Base-by-base conservation (phyloP, 2,797 vertebrate species). In the Pseudochaenichthys georgianus region DNA sequence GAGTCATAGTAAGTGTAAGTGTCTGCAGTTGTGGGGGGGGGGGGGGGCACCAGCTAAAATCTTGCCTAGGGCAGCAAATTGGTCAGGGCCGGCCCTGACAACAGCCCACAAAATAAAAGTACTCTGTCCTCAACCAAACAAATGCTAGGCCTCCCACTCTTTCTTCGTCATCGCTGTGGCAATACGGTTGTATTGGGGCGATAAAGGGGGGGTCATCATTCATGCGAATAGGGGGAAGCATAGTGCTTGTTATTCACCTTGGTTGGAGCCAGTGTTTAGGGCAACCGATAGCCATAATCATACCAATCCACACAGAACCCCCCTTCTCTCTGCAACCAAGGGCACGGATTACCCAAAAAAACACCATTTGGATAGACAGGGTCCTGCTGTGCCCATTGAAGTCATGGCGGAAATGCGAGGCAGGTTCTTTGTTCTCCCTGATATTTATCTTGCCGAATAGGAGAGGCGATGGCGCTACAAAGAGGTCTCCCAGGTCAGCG, bases 241-340 rank as follows among this genome's bases (percentile, higher is more conserved):
- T 63, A 69, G 73, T 54, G 64, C 71, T 80, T 78, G 71, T 77
- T 78, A 66, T 82, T 83, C 85, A 90, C 86, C 87, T 88, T 87
- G 87, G 76, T 78, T 75, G 50, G 67, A 89, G 82, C 58, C 70
- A 12, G 83, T 82, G 84, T 82, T 90, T 86, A 83, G 45, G 79
- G 74, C 72, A 63, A 85, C 46, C 60, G 4, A 87, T 75, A 74
- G 78, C 81, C 79, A 83, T 91, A 90, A 92, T 93, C 73, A 88
- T 75, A 85, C 70, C 84, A 66, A 84, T 85, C 72, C 74, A 47
- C 70, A 73, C 75, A 75, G 63, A 80, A 54, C 52, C 80, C 34
- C 34, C 76, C 63, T 65, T 69, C 69, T 72, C 19, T 4, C 59
- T 64, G 61, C 75, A 77, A 64, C 71, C 79, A 87, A 90, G 86